Evolutionary conservation across 2,113 vertebrate genomes (phyloP).

Genomic region (Phyllostomus hastatus): DNA sequence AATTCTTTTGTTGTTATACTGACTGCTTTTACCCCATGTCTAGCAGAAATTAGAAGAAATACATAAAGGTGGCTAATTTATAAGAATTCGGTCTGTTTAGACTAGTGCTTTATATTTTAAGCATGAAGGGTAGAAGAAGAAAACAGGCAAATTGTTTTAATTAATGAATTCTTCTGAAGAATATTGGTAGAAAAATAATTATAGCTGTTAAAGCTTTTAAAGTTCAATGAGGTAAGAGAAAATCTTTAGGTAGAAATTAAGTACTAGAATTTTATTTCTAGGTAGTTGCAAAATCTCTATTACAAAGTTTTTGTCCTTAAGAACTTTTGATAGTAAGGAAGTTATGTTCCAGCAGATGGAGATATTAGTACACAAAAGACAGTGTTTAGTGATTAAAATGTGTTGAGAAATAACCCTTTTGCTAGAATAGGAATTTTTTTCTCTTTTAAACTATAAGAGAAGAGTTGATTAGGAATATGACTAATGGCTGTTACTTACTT

Average conservation of each 20-base stretch:
- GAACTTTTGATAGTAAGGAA: constrained; percentile 37
- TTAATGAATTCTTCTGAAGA: background rate
- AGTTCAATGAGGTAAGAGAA: background rate
- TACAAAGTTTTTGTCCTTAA: constrained; percentile 23
- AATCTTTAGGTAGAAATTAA: background rate
- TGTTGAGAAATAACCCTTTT: constrained; percentile 25
- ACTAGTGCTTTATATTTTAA: background rate
- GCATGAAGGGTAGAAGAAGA: background rate
- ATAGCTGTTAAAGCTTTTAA: background rate
- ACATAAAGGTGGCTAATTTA: background rate
- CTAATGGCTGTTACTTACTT: background rate
- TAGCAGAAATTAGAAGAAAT: background rate
- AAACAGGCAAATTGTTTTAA: background rate
- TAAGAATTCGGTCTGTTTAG: background rate
- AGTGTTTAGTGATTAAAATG: constrained; percentile 56
- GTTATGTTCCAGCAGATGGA: constrained; percentile 72
- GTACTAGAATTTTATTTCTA: constrained; percentile 29
- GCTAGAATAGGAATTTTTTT: constrained; percentile 32
- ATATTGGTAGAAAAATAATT: background rate
- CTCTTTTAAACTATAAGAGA: background rate
- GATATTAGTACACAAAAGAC: constrained; percentile 63
- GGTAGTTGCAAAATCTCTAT: constrained; percentile 32
- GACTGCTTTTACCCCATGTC: background rate
- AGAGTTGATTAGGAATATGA: background rate
- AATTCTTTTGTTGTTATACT: background rate